These are phyloP conservation scores for Valencia hispanica DNA, from an alignment of 2,797 vertebrate genomes.

Conservation along the genomic window DNA sequence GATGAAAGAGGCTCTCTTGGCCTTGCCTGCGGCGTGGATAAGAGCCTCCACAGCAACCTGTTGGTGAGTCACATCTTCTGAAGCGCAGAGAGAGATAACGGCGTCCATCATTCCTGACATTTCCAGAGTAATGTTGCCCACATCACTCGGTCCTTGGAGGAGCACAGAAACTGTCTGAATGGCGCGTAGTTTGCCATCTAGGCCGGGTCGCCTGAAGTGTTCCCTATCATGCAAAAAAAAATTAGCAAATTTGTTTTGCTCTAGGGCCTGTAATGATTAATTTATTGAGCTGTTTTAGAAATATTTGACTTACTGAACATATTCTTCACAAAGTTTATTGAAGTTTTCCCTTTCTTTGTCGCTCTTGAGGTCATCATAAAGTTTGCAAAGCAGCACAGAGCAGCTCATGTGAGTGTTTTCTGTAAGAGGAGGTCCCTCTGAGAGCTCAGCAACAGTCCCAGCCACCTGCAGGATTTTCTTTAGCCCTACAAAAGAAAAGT, in stretches of 20 bases:
- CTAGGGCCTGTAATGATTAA: not conserved
- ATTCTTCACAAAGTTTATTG: slow-evolving; percentile 89
- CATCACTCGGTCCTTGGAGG: slow-evolving; percentile 93
- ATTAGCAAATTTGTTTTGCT: not conserved
- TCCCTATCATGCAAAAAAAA: slow-evolving; percentile 75
- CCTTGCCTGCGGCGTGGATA: slow-evolving; percentile 95
- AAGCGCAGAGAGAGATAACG: slow-evolving; percentile 91
- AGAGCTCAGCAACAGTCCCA: slow-evolving; percentile 83
- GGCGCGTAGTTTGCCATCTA: slow-evolving; percentile 87
- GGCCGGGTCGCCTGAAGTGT: slow-evolving; percentile 83
- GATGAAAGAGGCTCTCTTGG: slow-evolving; percentile 96
- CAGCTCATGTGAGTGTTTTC: slow-evolving; percentile 94
- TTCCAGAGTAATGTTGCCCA: slow-evolving; percentile 92
- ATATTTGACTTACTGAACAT: slow-evolving; percentile 85
- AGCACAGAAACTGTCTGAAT: slow-evolving; percentile 94
- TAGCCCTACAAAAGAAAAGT: slow-evolving; percentile 79
- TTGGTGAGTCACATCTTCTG: slow-evolving; percentile 88
- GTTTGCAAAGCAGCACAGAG: slow-evolving; percentile 92
- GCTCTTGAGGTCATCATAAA: slow-evolving; percentile 92
- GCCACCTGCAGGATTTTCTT: slow-evolving; percentile 94
- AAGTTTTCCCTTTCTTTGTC: slow-evolving; percentile 95
- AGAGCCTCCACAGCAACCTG: slow-evolving; percentile 95
- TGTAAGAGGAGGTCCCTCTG: slow-evolving; percentile 82
- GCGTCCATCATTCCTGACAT: slow-evolving; percentile 94
- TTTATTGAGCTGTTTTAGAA: not conserved